Conservation (phyloP, 2,113 vertebrate species). For the Seriola rivoliana region DNA sequence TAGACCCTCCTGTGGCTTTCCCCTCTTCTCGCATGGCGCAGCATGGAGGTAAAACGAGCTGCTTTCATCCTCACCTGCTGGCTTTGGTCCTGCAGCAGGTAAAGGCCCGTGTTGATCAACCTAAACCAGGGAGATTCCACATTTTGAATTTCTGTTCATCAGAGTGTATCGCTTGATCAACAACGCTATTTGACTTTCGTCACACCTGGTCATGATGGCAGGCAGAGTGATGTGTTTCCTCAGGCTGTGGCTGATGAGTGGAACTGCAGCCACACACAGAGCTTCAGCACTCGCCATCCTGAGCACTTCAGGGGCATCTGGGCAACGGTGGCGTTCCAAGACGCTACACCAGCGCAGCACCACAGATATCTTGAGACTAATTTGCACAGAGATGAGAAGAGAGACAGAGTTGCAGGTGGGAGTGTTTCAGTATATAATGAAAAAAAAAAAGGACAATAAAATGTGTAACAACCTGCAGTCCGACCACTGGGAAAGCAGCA, state of each 20-base stretch:
- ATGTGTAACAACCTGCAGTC: constrained; percentile 39
- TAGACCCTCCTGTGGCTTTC: constrained; percentile 27
- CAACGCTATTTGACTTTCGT: not conserved
- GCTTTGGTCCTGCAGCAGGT: constrained; percentile 90
- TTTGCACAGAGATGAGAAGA: constrained; percentile 31
- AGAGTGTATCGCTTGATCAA: not conserved
- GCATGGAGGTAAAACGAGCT: constrained; percentile 81
- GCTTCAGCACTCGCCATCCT: constrained; percentile 85
- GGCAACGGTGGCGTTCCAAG: constrained; percentile 79
- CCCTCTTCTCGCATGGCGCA: constrained; percentile 36
- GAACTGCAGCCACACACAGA: constrained; percentile 76
- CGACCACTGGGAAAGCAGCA: constrained; percentile 82
- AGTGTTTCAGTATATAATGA: not conserved
- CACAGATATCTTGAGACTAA: constrained; percentile 59
- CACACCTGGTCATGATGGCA: constrained; percentile 81
- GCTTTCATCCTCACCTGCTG: constrained; percentile 84
- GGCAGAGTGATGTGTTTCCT: not conserved
- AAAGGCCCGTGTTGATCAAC: constrained; percentile 83
- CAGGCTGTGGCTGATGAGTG: constrained; percentile 62
- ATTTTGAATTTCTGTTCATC: not conserved
- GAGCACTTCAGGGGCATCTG: constrained; percentile 78
- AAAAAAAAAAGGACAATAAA: not conserved
- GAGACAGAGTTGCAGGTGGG: constrained; percentile 17
- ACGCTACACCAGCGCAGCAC: constrained; percentile 81
- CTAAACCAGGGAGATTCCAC: constrained; percentile 67